Percentiles rank a stretch among this genome's conserved stretches.
Evolutionary conservation across 2,888 invertebrate genomes (phyloP).

Genomic region (Peribatodes rhomboidaria): DNA sequence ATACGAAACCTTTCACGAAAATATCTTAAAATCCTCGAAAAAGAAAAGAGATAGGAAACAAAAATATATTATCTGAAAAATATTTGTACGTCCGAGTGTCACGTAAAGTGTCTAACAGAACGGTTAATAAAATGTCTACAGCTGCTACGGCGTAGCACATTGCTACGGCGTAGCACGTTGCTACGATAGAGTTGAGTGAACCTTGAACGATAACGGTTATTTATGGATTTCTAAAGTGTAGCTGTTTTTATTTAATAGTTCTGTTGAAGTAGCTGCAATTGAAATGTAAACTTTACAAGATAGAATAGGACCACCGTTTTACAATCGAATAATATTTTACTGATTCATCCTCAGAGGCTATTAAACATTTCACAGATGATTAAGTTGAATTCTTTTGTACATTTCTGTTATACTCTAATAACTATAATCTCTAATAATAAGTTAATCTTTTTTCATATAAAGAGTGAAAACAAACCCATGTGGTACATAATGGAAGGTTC

Average conservation of each 20-base stretch:
- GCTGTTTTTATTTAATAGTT: background rate
- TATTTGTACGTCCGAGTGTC: conserved; percentile 53
- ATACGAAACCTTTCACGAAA: too few relatives aligned
- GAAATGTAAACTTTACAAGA: background rate
- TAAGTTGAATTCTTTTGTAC: too few relatives aligned
- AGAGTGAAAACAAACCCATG: too few relatives aligned
- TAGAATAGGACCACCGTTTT: too few relatives aligned
- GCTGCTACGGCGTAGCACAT: conserved; percentile 57
- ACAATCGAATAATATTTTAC: too few relatives aligned
- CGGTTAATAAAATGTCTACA: conserved; percentile 65
- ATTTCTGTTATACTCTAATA: too few relatives aligned
- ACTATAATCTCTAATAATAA: too few relatives aligned
- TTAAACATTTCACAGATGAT: too few relatives aligned
- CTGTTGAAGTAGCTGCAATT: background rate
- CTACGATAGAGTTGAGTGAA: conserved; percentile 60
- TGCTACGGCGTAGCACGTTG: conserved; percentile 59
- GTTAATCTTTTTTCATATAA: too few relatives aligned
- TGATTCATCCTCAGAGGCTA: too few relatives aligned
- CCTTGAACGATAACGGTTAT: conserved; percentile 43
- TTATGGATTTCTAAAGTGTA: conserved; percentile 25
- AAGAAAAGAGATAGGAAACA: conserved; percentile 33
- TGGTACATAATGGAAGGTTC: too few relatives aligned
- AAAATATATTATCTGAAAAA: conserved; percentile 41
- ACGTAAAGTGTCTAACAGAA: conserved; percentile 57
- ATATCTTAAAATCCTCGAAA: background rate